Evolutionary conservation across 2,888 invertebrate genomes (phyloP).

Genomic region (Baronia brevicornis): DNA sequence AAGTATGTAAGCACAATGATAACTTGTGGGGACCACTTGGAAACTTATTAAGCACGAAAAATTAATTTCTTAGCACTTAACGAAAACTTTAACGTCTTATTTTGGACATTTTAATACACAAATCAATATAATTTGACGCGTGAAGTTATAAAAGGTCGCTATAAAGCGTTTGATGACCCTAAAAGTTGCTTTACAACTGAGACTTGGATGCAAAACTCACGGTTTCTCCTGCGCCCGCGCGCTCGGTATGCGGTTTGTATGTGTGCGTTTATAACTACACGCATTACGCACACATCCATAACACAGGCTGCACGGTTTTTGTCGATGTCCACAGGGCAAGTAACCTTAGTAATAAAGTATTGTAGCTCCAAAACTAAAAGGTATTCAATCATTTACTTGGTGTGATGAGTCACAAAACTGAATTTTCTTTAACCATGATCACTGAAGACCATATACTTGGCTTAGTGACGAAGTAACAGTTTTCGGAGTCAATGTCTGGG

Average conservation of each 20-base stretch:
- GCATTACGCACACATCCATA: conserved; percentile 32
- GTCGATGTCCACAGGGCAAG: conserved; percentile 75
- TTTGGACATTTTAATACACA: conserved; percentile 10
- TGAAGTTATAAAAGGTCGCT: conserved; percentile 34
- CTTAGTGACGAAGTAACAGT: no score
- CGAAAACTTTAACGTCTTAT: background rate
- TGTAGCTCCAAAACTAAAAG: conserved; percentile 38
- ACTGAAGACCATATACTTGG: no score
- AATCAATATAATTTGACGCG: conserved; percentile 31
- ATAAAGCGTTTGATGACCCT: conserved; percentile 70
- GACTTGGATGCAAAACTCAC: conserved; percentile 63
- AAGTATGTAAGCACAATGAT: conserved; percentile 14
- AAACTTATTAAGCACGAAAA: conserved; percentile 1
- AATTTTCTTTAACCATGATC: no score
- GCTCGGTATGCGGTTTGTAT: conserved; percentile 53
- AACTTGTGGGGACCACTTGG: conserved; percentile 10
- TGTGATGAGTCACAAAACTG: no score
- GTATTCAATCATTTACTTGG: no score
- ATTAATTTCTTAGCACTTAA: background rate
- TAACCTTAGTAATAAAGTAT: conserved; percentile 43
- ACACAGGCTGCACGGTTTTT: conserved; percentile 68
- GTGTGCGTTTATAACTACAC: conserved; percentile 36
- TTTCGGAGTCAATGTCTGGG: no score
- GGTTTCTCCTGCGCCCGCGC: conserved; percentile 61
- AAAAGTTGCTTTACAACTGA: conserved; percentile 65